Conservation (phyloP, 2,113 vertebrate genomes). For the Rhinichthys klamathensis region DNA sequence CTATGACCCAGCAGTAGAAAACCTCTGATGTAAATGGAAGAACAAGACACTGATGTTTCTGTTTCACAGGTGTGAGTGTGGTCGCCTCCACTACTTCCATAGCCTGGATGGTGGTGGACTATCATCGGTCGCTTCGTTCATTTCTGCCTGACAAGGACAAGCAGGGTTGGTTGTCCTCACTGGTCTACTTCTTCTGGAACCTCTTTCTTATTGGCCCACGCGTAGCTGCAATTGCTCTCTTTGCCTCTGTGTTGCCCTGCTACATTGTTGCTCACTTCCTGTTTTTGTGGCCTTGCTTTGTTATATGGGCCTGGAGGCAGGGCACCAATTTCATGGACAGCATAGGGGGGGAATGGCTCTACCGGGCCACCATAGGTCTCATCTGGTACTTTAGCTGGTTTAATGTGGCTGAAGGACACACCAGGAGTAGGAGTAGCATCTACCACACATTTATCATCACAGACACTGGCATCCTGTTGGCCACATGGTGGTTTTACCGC, state of each 20-base stretch:
- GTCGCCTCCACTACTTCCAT: conserved; percentile 82
- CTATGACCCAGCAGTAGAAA: background rate
- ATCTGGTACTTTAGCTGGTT: conserved; percentile 99
- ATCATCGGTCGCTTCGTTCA: conserved; percentile 88
- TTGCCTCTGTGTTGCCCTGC: conserved; percentile 78
- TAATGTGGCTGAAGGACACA: conserved; percentile 83
- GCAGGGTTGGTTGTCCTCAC: conserved; percentile 75
- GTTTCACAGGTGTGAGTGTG: conserved; percentile 80
- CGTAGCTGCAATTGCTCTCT: conserved; percentile 80
- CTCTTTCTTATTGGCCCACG: conserved; percentile 88
- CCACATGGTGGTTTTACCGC: conserved; percentile 74
- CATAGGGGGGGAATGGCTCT: conserved; percentile 79
- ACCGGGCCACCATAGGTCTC: conserved; percentile 82
- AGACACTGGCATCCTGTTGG: conserved; percentile 79
- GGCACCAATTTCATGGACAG: conserved; percentile 87
- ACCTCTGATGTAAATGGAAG: background rate
- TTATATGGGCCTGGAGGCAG: conserved; percentile 86
- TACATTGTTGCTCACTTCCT: conserved; percentile 79
- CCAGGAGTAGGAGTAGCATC: conserved; percentile 78
- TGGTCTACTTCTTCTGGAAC: conserved; percentile 93
- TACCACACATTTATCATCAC: conserved; percentile 82
- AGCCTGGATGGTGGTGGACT: conserved; percentile 92
- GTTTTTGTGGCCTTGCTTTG: conserved; percentile 78
- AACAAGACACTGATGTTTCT: conserved; percentile 19
- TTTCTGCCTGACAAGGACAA: conserved; percentile 83